Percentiles rank a stretch among this genome's conserved stretches.
Conservation (phyloP, 2,888 invertebrate genomes). For the Beris morrisii region DNA sequence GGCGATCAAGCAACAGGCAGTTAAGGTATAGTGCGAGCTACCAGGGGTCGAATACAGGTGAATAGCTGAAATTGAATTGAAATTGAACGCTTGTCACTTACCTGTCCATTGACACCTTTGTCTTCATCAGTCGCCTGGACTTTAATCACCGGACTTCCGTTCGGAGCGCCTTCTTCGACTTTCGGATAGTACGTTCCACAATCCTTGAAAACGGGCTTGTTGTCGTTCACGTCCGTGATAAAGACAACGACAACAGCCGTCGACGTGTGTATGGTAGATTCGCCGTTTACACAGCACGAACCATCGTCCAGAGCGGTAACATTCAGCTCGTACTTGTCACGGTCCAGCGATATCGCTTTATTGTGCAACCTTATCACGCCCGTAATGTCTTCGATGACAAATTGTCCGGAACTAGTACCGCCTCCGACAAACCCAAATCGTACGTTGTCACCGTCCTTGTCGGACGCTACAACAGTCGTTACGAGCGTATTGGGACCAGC, state of each 20-base stretch:
- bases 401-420: conserved; percentile 86
- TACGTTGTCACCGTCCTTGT: conserved; percentile 96
- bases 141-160: conserved; percentile 91
- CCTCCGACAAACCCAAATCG: conserved; percentile 90
- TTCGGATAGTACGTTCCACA: conserved; percentile 91
- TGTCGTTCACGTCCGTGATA: conserved; percentile 95
- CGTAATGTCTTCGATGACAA: conserved; percentile 93
- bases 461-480: conserved; percentile 94
- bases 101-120: conserved; percentile 91
- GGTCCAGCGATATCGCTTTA: conserved; percentile 82
- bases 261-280: conserved; percentile 85
- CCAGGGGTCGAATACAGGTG: no score
- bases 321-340: conserved; percentile 94
- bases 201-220: conserved; percentile 94
- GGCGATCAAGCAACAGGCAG: neutral
- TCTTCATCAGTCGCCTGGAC: conserved; percentile 94
- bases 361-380: conserved; percentile 89
- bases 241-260: conserved; percentile 95
- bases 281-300: conserved; percentile 90
- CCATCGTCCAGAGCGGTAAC: conserved; percentile 98
- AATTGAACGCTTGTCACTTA: conserved; percentile 38
- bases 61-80: neutral
- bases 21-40: no score
- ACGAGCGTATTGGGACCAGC: conserved; percentile 94
- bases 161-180: conserved; percentile 92